These are phyloP conservation scores for Eristalis pertinax DNA, from an alignment of 2,888 invertebrate species.

Conservation along the genomic window DNA sequence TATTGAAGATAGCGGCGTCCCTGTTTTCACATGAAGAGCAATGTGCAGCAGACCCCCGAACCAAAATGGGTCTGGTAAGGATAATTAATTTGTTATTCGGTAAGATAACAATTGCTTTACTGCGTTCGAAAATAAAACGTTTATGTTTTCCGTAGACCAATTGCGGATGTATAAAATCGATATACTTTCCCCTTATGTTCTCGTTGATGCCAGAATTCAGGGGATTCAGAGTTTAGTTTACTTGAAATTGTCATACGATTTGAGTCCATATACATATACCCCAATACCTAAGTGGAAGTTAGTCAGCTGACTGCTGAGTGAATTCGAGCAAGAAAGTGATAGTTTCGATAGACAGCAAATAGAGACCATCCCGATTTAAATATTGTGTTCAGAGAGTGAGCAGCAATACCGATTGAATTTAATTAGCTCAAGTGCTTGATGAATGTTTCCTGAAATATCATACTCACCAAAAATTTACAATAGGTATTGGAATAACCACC, in stretches of 20 bases:
- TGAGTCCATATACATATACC: neutral
- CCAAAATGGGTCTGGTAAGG: too few species aligned
- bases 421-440: neutral
- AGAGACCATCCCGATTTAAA: neutral
- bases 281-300: neutral
- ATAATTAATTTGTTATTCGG: too few species aligned
- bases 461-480: neutral
- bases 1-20: too few species aligned
- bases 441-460: neutral
- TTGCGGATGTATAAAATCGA: neutral
- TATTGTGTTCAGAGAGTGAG: neutral
- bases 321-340: too few species aligned
- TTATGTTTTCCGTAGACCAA: too few species aligned
- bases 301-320: too few species aligned
- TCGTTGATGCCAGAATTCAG: neutral
- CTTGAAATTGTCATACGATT: neutral
- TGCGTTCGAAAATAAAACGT: neutral
- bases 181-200: neutral
- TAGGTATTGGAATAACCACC: neutral
- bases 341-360: neutral
- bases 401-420: neutral
- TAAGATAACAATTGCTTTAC: too few species aligned
- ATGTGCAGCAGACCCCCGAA: too few species aligned
- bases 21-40: too few species aligned
- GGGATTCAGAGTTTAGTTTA: neutral